Conservation (phyloP, 1,140 invertebrate genomes). For the Drosophila auraria region DNA sequence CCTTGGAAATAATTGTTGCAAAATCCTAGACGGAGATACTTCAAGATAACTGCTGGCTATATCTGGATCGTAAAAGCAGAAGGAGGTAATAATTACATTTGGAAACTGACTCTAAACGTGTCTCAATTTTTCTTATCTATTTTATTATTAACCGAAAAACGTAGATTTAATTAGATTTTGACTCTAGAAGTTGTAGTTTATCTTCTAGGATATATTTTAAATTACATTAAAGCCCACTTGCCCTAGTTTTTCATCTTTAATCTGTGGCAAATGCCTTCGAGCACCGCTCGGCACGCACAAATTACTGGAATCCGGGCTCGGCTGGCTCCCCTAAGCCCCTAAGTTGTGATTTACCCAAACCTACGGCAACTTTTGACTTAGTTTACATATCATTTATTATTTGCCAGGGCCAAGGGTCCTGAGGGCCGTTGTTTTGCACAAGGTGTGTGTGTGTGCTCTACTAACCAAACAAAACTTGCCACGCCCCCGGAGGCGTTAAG, state of each 20-base stretch:
- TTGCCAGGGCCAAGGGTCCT: slow-evolving; percentile 45
- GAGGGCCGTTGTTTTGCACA: slow-evolving; percentile 35
- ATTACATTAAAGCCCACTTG: slow-evolving; percentile 22
- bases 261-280: slow-evolving; percentile 25
- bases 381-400: slow-evolving; percentile 83
- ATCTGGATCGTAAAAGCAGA: slow-evolving; percentile 12
- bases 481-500: slow-evolving; percentile 71
- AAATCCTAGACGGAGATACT: slow-evolving; percentile 20
- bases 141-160: too few species aligned
- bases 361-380: slow-evolving; percentile 74
- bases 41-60: slow-evolving; percentile 15
- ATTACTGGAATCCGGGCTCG: slow-evolving; percentile 23
- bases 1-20: slow-evolving; percentile 38
- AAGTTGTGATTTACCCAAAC: slow-evolving; percentile 48
- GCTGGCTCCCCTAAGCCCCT: not conserved
- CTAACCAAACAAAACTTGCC: slow-evolving; percentile 61
- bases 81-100: slow-evolving; percentile 8
- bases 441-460: slow-evolving; percentile 49
- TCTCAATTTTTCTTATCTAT: not conserved
- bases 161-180: not conserved
- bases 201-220: not conserved
- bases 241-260: slow-evolving; percentile 23
- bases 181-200: not conserved
- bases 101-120: not conserved
- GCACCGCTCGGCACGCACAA: slow-evolving; percentile 34